These are phyloP conservation scores for Eristalis pertinax DNA, from an alignment of 2,888 invertebrate genomes.

Conservation along the genomic window DNA sequence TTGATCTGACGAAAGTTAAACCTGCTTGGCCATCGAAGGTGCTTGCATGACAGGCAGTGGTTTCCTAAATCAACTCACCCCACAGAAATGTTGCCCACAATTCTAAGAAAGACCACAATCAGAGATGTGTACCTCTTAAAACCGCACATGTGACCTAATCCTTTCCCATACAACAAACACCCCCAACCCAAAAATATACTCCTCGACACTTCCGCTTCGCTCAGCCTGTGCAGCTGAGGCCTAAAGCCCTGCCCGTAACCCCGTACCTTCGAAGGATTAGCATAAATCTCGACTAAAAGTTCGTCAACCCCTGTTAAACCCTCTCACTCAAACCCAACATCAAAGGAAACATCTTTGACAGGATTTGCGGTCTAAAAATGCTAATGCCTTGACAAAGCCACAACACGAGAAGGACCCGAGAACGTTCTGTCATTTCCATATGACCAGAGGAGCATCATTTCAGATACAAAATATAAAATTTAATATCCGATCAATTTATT, in stretches of 20 bases:
- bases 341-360: neutral
- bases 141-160: neutral
- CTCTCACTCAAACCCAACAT: neutral
- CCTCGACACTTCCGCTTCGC: neutral
- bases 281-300: neutral
- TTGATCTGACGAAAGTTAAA: no score
- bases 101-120: neutral
- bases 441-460: neutral
- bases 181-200: neutral
- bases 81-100: no score
- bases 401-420: neutral
- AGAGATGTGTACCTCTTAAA: neutral
- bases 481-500: conserved; percentile 47
- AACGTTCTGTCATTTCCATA: neutral
- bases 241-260: neutral
- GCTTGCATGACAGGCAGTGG: no score
- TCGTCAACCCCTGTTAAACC: neutral
- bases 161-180: neutral
- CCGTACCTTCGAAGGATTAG: neutral
- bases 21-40: no score
- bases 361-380: neutral
- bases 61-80: no score
- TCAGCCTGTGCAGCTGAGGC: neutral
- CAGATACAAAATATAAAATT: conserved; percentile 40
- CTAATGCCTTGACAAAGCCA: neutral